Percentiles rank a stretch among this genome's conserved stretches.
Evolutionary conservation across 1,140 invertebrate species (phyloP).

Genomic region (Lucilia sericata): DNA sequence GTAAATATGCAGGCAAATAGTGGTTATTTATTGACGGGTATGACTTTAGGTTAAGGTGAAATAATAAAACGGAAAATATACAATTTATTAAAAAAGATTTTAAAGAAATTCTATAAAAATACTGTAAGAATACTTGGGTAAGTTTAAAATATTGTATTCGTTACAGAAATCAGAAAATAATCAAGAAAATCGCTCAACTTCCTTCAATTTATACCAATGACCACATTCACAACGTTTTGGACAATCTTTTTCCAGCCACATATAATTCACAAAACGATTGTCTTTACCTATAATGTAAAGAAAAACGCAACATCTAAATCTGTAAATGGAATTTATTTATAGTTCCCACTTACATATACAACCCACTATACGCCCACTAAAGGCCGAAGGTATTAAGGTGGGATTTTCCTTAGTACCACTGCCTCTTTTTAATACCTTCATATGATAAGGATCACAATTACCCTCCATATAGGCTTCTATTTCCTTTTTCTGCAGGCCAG

Average conservation of each 20-base stretch:
- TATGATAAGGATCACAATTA: constrained; percentile 88
- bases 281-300: constrained; percentile 79
- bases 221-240: constrained; percentile 94
- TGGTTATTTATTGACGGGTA: constrained; percentile 81
- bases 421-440: constrained; percentile 79
- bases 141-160: too few species aligned
- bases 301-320: not conserved
- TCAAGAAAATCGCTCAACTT: constrained; percentile 67
- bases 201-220: constrained; percentile 91
- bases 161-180: constrained; percentile 13
- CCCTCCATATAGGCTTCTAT: constrained; percentile 83
- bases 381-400: constrained; percentile 88
- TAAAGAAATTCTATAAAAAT: not conserved
- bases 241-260: constrained; percentile 89
- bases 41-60: constrained; percentile 66
- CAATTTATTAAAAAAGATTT: not conserved
- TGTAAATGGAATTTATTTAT: not conserved
- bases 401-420: constrained; percentile 86
- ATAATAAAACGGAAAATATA: not conserved
- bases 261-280: constrained; percentile 85
- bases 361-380: constrained; percentile 88
- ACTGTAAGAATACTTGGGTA: not conserved
- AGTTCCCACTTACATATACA: constrained; percentile 82
- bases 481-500: constrained; percentile 91
- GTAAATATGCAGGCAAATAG: constrained; percentile 81